Evolutionary conservation across 2,888 invertebrate species (phyloP), one percentile per base, ranked within the genome.

Genomic region (Heliconius ismenius): DNA sequence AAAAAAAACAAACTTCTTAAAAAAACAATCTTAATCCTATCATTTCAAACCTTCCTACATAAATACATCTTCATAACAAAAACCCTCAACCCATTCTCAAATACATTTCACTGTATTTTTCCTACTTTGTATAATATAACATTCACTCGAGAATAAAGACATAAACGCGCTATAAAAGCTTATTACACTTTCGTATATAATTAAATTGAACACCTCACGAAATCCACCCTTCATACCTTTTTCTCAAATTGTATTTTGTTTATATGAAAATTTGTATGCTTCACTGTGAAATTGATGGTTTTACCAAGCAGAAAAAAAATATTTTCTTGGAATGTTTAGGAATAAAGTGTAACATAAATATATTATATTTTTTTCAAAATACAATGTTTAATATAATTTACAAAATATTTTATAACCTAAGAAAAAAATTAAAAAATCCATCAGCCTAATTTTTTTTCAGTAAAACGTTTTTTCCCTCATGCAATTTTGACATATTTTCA

Each of bases 151-250:
- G 75, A 28, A 90, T 91, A 84, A 85, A 91, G 89, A 85, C 83
- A 86, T 90, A 90, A 88, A 86, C 81, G 81, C 83, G 83, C 87
- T 81, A 86, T 90, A 90, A 92, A 91, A 85, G 83, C 85, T 88
- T 90, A 91, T 89, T 90, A 88, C 86, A 85, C 85, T 87, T 90
- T 89, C 89, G 88, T 89, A 88, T 89, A 85, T 86, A 91, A 91
- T 91, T 90, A 88, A 87, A 90, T 86, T 85, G 86, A 85, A 84
- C 84, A 84, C 81, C 79, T 76, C 84, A 84, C 83, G 84, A 81
- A 84, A 84, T 85, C 65, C 76, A 68, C 73, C 79, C 79, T 76
- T 76, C 49, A 67, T 64, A 49, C 54, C 63, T 75, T 73, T 70
- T 76, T 60, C 49, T 63, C 74, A 81, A 76, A 76, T 73, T 80